A percentile compares a stretch with the other conserved stretches of the same genome.
Conservation (phyloP, 2,888 invertebrate species). For the Gnatocerus cornutus region DNA sequence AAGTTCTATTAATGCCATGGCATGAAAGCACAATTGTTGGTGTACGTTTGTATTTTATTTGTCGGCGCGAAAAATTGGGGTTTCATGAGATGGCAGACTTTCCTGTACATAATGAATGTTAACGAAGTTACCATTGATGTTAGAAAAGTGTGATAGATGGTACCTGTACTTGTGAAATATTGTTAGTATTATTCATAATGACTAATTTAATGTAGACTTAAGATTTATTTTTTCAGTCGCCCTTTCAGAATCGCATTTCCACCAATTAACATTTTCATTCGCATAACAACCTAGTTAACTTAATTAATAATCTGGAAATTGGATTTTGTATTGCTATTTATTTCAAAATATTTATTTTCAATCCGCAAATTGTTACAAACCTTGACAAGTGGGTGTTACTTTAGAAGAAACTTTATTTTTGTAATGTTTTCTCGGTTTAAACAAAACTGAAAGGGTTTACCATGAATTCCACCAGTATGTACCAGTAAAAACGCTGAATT, state of each 20-base stretch:
- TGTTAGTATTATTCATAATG: constrained; percentile 50
- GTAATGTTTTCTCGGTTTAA: constrained; percentile 8
- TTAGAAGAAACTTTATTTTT: constrained; percentile 1
- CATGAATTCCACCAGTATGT: background rate
- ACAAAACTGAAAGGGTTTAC: constrained; percentile 6
- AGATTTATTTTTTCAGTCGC: constrained; percentile 23
- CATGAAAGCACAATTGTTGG: constrained; percentile 11
- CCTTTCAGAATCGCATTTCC: constrained; percentile 24
- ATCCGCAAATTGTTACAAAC: background rate
- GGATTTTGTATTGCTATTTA: constrained; percentile 18
- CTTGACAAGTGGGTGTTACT: background rate
- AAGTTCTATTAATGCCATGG: constrained; percentile 43
- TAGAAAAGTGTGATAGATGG: constrained; percentile 65
- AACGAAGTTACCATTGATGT: constrained; percentile 62
- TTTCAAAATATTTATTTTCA: constrained; percentile 13
- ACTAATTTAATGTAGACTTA: constrained; percentile 37
- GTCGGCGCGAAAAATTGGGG: background rate
- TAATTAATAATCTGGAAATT: background rate
- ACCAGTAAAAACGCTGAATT: no score
- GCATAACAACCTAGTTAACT: constrained; percentile 1
- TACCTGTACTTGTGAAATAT: constrained; percentile 61
- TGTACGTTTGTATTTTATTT: background rate
- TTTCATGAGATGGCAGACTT: constrained; percentile 15
- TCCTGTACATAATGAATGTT: constrained; percentile 52
- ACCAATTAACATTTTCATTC: constrained; percentile 6